Evolutionary conservation across 1,140 invertebrate species (phyloP), one percentile per base, ranked within the genome.

Genomic region (Temnothorax curvispinosus): DNA sequence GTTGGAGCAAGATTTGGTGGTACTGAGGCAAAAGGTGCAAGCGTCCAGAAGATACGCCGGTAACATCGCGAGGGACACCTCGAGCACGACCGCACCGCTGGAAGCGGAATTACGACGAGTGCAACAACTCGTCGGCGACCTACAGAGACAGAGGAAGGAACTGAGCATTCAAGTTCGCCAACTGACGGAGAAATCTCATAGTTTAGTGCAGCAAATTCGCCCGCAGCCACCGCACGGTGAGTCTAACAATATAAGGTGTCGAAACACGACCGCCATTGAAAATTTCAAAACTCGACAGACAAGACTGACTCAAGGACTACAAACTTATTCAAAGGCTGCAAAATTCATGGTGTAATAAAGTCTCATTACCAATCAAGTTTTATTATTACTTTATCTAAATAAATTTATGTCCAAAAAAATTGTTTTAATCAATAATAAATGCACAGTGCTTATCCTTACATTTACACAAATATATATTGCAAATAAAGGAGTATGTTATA

Each of bases 1-100:
- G 9, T 94, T 99, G 50, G 98, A 99, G 94, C 97, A 98, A 89
- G 98, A 99, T 93, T 95, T 99, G 85, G 96, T 98, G 35, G 96
- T 98, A 27, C 94, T 99, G 35, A 96, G 98, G 8, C 98, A 98
- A 90, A 98, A 98, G 94, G 96, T 98, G 38, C 97, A 98, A 92
- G 96, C 97, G 15, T 96, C 97, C 7, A 96, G 93, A 82, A 88
- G 90, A 77, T 94, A 93, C 91, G 92, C 91, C 65, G 93, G 82
- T 32, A 93, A 77, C 77, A 93, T 92, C 65, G 88, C 89, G 81
- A 94, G 90, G 87, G 95, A 95, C 91, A 89, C 95, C 1, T 93
- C 95, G 67, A 96, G 96, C 41, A 96, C 96, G 13, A 97, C 97
- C 7, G 96, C 96, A 15, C 95, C 97, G 84, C 95, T 98, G 60